Percentiles rank a stretch among this genome's conserved stretches.
phyloP scores from a whole-genome alignment of 2,888 invertebrate genomes.

The Phortica magna region DNA sequence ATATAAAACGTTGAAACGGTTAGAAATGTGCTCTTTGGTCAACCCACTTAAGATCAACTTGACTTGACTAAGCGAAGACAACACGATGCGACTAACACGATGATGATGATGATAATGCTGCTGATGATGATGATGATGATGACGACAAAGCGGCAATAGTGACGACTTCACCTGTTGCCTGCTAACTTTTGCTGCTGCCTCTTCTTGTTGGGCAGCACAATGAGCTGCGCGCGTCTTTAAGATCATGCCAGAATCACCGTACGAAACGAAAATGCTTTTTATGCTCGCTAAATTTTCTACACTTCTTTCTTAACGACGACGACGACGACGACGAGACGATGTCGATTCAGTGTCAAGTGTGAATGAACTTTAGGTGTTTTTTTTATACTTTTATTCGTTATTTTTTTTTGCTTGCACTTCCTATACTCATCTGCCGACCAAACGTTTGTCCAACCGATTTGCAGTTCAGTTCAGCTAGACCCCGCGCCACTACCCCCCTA shows the following conservation, averaged over 20 bases:
- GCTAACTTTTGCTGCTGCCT: conserved; percentile 8
- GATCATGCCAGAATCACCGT: not conserved
- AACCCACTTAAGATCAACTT: conserved; percentile 32
- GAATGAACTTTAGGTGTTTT: conserved; percentile 55
- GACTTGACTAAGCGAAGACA: not conserved
- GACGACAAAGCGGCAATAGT: no score
- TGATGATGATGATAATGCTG: not conserved
- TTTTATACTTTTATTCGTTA: not conserved
- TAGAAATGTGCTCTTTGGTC: conserved; percentile 20
- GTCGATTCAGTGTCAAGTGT: conserved; percentile 58
- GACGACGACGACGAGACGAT: not conserved
- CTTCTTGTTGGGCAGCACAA: not conserved
- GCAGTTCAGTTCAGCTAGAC: not conserved
- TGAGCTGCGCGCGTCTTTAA: no score
- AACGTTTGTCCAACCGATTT: no score
- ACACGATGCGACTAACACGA: not conserved
- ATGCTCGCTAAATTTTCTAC: conserved; percentile 42
- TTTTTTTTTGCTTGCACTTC: not conserved
- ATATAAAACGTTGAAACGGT: conserved; percentile 4
- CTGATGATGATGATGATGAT: not conserved
- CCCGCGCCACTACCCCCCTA: not conserved
- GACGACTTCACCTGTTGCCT: conserved; percentile 7
- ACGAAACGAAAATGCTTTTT: conserved; percentile 29
- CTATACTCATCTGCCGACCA: not conserved
- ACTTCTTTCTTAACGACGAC: conserved; percentile 25